Evolutionary conservation across 2,113 vertebrate species (phyloP).

Genomic region (Conger conger): DNA sequence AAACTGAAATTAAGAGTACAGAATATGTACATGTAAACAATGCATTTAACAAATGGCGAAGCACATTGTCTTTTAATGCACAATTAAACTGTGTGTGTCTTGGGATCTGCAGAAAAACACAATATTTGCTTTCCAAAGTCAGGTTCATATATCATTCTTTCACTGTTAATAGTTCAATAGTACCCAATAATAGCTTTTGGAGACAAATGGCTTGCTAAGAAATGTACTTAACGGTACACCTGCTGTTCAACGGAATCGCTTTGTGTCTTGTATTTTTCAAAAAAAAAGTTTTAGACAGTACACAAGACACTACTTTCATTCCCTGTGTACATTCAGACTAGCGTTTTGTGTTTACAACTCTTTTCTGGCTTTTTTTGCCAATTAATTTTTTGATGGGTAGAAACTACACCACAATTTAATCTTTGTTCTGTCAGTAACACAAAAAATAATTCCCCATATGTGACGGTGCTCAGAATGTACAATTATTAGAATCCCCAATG

Average conservation of each 20-base stretch:
- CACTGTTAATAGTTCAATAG: constrained; percentile 76
- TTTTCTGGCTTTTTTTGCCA: constrained; percentile 21
- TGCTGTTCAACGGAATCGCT: not conserved
- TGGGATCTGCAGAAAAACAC: constrained; percentile 76
- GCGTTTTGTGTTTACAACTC: not conserved
- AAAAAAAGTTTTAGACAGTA: not conserved
- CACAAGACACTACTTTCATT: not conserved
- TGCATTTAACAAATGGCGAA: constrained; percentile 80
- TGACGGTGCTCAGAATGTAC: constrained; percentile 36
- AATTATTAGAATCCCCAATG: not conserved
- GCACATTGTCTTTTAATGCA: constrained; percentile 83
- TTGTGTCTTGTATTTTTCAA: not conserved
- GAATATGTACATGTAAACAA: constrained; percentile 74
- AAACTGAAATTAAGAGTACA: constrained; percentile 62
- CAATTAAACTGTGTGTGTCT: constrained; percentile 83
- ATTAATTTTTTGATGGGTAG: not conserved
- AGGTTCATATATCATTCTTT: constrained; percentile 76
- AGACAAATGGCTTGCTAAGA: not conserved
- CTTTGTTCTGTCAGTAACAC: not conserved
- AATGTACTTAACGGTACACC: not conserved
- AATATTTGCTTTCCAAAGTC: constrained; percentile 74
- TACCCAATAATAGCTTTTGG: constrained; percentile 52
- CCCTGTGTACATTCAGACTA: not conserved
- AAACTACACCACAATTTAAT: not conserved
- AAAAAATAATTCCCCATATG: not conserved